These are phyloP conservation scores for Ptilorrhoa leucosticta DNA, from an alignment of 2,113 vertebrate genomes.

Conservation along the genomic window DNA sequence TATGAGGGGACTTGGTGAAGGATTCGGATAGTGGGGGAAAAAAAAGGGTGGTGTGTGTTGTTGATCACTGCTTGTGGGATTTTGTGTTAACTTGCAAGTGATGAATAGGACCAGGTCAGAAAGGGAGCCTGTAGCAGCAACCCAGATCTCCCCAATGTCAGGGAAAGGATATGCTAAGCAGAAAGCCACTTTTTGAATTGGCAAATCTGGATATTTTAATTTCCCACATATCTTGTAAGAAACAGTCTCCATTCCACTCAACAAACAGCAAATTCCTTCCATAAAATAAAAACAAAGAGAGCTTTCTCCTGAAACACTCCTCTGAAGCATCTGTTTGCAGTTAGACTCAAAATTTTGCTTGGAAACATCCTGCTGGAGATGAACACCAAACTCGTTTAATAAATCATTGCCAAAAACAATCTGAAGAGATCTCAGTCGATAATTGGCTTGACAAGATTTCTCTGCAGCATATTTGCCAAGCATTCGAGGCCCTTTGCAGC, in stretches of 20 bases:
- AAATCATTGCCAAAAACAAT: constrained; percentile 17
- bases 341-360: neutral
- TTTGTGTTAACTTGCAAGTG: neutral
- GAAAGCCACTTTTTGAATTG: neutral
- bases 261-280: neutral
- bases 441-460: neutral
- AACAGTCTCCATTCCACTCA: neutral
- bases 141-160: neutral
- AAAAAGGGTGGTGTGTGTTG: neutral
- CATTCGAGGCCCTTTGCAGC: neutral
- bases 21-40: neutral
- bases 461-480: neutral
- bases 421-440: neutral
- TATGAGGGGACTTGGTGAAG: neutral
- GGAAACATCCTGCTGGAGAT: constrained; percentile 1
- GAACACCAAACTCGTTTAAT: neutral
- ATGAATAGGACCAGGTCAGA: neutral
- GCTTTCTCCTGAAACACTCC: neutral
- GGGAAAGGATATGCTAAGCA: neutral
- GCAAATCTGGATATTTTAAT: neutral
- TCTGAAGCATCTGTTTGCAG: constrained; percentile 33
- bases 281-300: neutral
- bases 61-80: neutral
- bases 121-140: neutral
- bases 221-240: neutral